Evolutionary conservation across 2,113 vertebrate genomes (phyloP), one percentile per base, ranked within the genome.

Genomic region (Macquaria ambigua): DNA sequence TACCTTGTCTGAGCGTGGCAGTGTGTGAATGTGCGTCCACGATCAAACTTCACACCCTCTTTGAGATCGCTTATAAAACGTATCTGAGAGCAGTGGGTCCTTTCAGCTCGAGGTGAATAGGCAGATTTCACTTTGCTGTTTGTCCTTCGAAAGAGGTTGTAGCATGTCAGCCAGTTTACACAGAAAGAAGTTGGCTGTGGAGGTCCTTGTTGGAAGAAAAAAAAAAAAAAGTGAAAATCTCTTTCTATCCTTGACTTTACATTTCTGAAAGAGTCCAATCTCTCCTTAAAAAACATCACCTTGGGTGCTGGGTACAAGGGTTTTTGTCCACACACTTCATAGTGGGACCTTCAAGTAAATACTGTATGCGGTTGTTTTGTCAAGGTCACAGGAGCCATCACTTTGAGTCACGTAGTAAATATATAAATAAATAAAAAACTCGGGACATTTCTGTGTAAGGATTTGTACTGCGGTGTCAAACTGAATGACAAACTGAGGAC

Each of bases 401-500:
- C 75, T 84, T 76, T 68, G 56, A 88, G 55, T 88, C 81, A 58
- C 75, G 21, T 52, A 62, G 64, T 69, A 72, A 79, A 81, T 67
- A 58, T 78, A 34, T 48, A 50, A 46, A 48, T 20, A 43, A 69
- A 6, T 2, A 58, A 20, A 55, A 21, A 64, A 46, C 76, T 64
- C 28, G 1, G 73, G 63, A 87, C 70, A 71, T 85, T 67, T 78
- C 56, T 64, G 9, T 55, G 79, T 28, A 34, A 48, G 58, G 31
- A 87, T 90, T 90, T 85, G 82, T 53, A 67, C 64, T 21, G 79
- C 15, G 15, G 75, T 72, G 82, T 87, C 82, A 83, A 77, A 82
- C 69, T 74, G 89, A 90, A 82, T 78, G 88, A 92, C 85, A 90
- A 88, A 91, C 78, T 70, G 79, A 88, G 82, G 86, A 79, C 39